Conservation (phyloP, 2,797 vertebrate species). For the Toxotes lorentzi region DNA sequence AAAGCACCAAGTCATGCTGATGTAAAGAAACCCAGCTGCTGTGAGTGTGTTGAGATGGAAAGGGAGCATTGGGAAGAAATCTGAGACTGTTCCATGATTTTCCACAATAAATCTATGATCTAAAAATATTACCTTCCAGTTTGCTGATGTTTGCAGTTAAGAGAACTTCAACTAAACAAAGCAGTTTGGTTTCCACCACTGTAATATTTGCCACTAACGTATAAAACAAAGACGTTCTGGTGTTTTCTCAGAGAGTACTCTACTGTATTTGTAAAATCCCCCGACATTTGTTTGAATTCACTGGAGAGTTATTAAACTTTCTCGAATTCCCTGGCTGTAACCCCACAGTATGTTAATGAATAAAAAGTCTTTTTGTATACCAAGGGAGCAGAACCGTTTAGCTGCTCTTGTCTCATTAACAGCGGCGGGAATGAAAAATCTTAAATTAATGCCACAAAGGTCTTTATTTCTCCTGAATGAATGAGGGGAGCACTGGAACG, state of each 20-base stretch:
- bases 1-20: background rate
- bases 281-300: background rate
- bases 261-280: background rate
- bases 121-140: too few species aligned
- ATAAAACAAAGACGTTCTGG: too few species aligned
- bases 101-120: too few species aligned
- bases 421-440: background rate
- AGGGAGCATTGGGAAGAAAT: too few species aligned
- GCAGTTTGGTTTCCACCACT: too few species aligned
- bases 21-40: too few species aligned
- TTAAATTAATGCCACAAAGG: slow-evolving; percentile 14
- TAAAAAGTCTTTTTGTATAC: background rate
- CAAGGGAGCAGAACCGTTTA: slow-evolving; percentile 13
- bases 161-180: too few species aligned
- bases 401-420: slow-evolving; percentile 33
- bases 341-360: background rate
- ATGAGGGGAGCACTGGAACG: background rate
- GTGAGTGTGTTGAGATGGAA: too few species aligned
- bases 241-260: background rate
- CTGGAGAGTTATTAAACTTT: background rate
- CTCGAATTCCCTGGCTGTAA: background rate
- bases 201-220: too few species aligned
- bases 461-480: background rate
- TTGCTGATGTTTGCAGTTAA: too few species aligned
- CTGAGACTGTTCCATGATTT: too few species aligned